Conservation (phyloP, 2,888 invertebrate species). For the Coelinius sp. region DNA sequence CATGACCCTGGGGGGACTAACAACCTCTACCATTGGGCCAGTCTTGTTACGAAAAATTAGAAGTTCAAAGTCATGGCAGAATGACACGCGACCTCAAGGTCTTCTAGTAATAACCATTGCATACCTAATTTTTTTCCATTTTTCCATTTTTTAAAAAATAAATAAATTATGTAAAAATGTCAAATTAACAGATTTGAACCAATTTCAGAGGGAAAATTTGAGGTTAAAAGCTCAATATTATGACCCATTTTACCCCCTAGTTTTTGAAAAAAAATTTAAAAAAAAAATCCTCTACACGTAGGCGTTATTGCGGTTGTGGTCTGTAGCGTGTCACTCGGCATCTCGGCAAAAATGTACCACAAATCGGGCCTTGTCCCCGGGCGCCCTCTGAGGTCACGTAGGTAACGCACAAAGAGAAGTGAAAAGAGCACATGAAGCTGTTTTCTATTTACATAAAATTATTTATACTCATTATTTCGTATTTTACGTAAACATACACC, state of each 20-base stretch:
- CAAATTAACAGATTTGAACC: too few relatives aligned
- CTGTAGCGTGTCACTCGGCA: constrained; percentile 57
- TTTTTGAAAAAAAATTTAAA: background rate
- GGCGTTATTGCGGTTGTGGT: constrained; percentile 53
- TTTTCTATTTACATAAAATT: background rate
- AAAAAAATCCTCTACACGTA: constrained; percentile 54
- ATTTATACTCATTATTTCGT: background rate
- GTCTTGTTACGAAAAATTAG: constrained; percentile 16
- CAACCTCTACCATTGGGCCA: background rate
- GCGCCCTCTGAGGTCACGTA: constrained; percentile 49
- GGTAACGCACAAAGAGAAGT: constrained; percentile 36
- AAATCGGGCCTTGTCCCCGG: constrained; percentile 47
- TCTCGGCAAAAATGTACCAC: constrained; percentile 50
- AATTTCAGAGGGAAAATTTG: too few relatives aligned
- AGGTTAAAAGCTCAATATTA: background rate
- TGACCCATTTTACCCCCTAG: background rate
- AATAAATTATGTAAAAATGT: background rate
- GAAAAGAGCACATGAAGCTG: background rate
- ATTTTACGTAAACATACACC: constrained; percentile 34
- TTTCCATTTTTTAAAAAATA: background rate
- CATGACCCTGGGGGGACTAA: constrained; percentile 4
- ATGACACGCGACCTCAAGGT: constrained; percentile 22
- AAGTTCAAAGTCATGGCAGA: constrained; percentile 11
- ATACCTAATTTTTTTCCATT: too few relatives aligned
- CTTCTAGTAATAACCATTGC: background rate